Conservation (phyloP, 1,140 invertebrate species). For the Pogonomyrmex barbatus region DNA sequence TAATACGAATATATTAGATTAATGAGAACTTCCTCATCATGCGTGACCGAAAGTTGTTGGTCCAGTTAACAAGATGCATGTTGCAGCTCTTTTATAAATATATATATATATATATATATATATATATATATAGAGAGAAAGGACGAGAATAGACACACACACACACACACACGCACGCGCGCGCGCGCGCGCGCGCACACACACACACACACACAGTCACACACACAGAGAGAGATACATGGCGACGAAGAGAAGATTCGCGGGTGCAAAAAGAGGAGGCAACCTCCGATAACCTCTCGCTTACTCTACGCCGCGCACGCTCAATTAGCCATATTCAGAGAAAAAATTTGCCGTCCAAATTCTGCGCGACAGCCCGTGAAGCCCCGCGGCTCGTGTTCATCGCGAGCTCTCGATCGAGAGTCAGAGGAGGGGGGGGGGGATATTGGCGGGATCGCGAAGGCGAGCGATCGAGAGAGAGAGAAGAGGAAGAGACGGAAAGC, state of each 20-base stretch:
- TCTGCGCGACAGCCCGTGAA: slow-evolving; percentile 85
- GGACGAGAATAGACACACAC: neutral
- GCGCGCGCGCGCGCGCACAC: too few relatives aligned
- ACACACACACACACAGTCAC: too few relatives aligned
- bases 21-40: neutral
- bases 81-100: neutral
- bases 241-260: neutral
- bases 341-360: slow-evolving; percentile 83
- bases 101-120: too few relatives aligned
- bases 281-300: slow-evolving; percentile 72
- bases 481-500: slow-evolving; percentile 50
- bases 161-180: too few relatives aligned
- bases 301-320: slow-evolving; percentile 76
- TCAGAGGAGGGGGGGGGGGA: neutral
- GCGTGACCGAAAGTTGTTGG: neutral
- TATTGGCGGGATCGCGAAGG: neutral
- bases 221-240: too few relatives aligned
- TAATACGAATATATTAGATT: slow-evolving; percentile 19
- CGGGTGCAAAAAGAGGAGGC: slow-evolving; percentile 64
- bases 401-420: slow-evolving; percentile 58
- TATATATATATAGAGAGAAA: neutral
- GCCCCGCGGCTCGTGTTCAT: slow-evolving; percentile 80
- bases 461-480: neutral
- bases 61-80: slow-evolving; percentile 21
- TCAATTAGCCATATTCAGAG: slow-evolving; percentile 83